These are phyloP conservation scores for Patella caerulea DNA, from an alignment of 2,888 invertebrate species.

Conservation along the genomic window DNA sequence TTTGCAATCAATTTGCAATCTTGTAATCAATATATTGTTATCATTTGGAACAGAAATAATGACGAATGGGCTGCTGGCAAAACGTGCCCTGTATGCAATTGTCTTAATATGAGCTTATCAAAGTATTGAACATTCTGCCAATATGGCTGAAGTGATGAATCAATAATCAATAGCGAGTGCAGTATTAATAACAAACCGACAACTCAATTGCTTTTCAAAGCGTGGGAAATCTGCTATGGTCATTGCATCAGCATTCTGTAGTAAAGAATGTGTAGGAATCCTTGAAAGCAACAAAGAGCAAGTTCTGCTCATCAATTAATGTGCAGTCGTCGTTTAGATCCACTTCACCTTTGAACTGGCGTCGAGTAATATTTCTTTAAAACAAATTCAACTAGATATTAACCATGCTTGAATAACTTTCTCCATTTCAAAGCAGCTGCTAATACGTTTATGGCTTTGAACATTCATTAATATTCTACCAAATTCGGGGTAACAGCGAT, in stretches of 20 bases:
- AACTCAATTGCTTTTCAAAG: background rate
- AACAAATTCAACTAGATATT: background rate
- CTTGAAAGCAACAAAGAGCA: too few relatives aligned
- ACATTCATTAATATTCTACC: background rate
- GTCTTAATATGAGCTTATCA: too few relatives aligned
- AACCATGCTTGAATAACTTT: background rate
- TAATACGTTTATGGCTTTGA: background rate
- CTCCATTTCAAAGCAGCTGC: background rate
- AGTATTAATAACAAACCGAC: background rate
- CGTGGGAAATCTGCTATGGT: background rate
- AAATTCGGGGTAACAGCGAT: background rate
- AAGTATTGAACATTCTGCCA: background rate
- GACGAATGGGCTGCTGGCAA: too few relatives aligned
- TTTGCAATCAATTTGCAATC: too few relatives aligned
- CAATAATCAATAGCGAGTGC: background rate
- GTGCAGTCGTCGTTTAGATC: too few relatives aligned
- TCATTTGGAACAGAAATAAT: too few relatives aligned
- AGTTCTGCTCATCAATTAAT: too few relatives aligned
- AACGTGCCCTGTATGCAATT: too few relatives aligned
- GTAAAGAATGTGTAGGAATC: background rate
- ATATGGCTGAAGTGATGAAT: background rate
- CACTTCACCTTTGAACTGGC: too few relatives aligned
- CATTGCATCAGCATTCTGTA: background rate
- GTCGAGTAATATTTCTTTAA: too few relatives aligned
- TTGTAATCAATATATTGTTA: too few relatives aligned